Conservation (phyloP, 2,888 invertebrate species). For the Drosophila birchii region DNA sequence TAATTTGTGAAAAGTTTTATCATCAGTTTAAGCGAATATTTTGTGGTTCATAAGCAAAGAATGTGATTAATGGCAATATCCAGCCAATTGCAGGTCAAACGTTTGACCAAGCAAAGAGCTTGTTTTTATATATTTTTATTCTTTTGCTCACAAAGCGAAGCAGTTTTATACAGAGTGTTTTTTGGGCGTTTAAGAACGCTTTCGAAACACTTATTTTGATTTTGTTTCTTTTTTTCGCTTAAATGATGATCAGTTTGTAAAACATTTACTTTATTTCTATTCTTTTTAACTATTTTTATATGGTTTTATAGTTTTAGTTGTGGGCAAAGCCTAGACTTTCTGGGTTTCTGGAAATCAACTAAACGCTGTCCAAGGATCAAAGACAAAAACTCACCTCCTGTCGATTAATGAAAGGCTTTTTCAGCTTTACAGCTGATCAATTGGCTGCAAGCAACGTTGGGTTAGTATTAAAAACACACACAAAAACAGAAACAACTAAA, state of each 20-base stretch:
- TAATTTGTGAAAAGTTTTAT: background rate
- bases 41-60: conserved; percentile 15
- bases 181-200: background rate
- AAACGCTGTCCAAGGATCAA: conserved; percentile 1
- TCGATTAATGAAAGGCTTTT: conserved; percentile 43
- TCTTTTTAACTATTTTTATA: background rate
- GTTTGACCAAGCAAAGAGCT: conserved; percentile 44
- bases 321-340: conserved; percentile 1
- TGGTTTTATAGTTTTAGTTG: background rate
- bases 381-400: conserved; percentile 55
- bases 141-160: conserved; percentile 15
- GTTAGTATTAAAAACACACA: conserved; percentile 1
- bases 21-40: conserved; percentile 13
- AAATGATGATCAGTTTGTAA: conserved; percentile 9
- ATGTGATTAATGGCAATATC: conserved; percentile 23
- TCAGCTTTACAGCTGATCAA: conserved; percentile 29
- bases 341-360: conserved; percentile 22
- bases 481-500: background rate
- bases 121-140: conserved; percentile 24
- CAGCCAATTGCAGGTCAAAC: conserved; percentile 20
- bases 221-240: conserved; percentile 2
- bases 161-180: background rate
- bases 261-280: background rate
- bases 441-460: conserved; percentile 47
- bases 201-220: background rate